Conservation (phyloP, 1,140 invertebrate genomes). For the Delia radicum region DNA sequence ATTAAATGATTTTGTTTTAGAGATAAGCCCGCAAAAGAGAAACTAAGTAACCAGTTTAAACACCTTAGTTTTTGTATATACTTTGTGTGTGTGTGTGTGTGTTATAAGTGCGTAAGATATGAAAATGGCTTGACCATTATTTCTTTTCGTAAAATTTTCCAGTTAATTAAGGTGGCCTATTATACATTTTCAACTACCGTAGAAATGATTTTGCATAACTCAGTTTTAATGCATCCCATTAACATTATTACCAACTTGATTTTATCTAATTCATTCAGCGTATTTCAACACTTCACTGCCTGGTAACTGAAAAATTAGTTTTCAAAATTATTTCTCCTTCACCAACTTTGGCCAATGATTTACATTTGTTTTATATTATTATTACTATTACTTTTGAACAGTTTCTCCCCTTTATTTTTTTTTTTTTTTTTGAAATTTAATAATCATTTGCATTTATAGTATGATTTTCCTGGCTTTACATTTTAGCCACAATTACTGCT, state of each 20-base stretch:
- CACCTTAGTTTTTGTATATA: background rate
- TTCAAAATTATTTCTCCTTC: background rate
- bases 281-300: background rate
- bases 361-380: background rate
- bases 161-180: background rate
- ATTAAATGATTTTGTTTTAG: slow-evolving; percentile 7
- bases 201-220: slow-evolving; percentile 6
- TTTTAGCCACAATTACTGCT: slow-evolving; percentile 17
- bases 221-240: background rate
- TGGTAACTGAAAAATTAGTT: background rate
- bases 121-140: slow-evolving; percentile 3
- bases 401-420: background rate
- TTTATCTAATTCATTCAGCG: background rate
- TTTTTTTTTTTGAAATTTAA: background rate
- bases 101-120: slow-evolving; percentile 3
- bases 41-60: background rate
- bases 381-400: background rate
- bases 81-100: no score
- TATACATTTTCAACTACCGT: background rate
- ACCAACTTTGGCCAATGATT: background rate
- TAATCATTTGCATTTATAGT: slow-evolving; percentile 17
- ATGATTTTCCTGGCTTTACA: slow-evolving; percentile 10
- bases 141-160: background rate
- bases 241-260: background rate
- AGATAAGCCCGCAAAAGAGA: background rate